Conservation (phyloP, 2,797 vertebrate genomes). For the Notolabrus celidotus region DNA sequence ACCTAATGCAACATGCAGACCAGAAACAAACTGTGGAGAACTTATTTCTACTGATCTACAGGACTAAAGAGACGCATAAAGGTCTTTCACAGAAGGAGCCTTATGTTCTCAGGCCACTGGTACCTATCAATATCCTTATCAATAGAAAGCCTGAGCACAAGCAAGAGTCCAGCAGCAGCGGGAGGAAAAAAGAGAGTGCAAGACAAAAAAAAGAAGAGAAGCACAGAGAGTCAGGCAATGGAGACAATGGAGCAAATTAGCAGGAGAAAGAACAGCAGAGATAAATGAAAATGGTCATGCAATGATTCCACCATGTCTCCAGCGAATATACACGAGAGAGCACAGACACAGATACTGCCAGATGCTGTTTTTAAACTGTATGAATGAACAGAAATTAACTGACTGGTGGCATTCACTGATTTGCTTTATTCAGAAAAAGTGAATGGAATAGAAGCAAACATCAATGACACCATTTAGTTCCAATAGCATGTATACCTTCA, state of each 20-base stretch:
- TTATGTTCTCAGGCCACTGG: slow-evolving; percentile 85
- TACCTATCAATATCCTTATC: slow-evolving; percentile 99
- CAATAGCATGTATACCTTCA: too few species aligned
- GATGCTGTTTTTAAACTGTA: not conserved
- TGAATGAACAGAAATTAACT: not conserved
- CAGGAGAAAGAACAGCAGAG: slow-evolving; percentile 51
- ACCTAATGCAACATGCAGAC: slow-evolving; percentile 51
- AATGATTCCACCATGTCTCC: slow-evolving; percentile 38
- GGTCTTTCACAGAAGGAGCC: slow-evolving; percentile 78
- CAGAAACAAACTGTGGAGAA: slow-evolving; percentile 38
- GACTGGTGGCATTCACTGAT: not conserved
- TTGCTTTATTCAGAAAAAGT: not conserved
- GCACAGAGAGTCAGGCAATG: slow-evolving; percentile 81
- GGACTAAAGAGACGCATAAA: slow-evolving; percentile 76
- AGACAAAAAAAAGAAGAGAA: slow-evolving; percentile 67
- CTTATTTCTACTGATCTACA: slow-evolving; percentile 63
- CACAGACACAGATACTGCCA: slow-evolving; percentile 8
- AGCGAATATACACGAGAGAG: slow-evolving; percentile 30
- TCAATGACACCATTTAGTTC: too few species aligned
- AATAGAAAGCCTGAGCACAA: slow-evolving; percentile 96
- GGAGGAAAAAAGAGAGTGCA: slow-evolving; percentile 72
- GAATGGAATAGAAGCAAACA: too few species aligned
- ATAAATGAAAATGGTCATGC: slow-evolving; percentile 63
- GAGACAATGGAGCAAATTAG: slow-evolving; percentile 72
- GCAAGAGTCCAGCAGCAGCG: slow-evolving; percentile 88